Evolutionary conservation across 2,888 invertebrate genomes (phyloP).

Genomic region (Trachelus stipa): DNA sequence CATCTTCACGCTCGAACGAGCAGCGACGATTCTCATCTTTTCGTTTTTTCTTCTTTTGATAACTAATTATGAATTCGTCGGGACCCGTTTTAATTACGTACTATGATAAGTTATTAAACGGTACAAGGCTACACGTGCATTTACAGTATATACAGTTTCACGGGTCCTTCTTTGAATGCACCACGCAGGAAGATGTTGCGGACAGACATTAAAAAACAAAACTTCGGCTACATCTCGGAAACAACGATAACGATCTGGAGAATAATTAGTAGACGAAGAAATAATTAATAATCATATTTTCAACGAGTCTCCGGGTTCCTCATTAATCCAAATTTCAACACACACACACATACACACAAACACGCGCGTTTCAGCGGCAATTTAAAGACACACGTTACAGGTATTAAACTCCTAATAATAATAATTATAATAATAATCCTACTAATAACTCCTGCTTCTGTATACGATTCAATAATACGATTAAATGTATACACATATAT

Average conservation of each 20-base stretch:
- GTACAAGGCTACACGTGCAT: slow-evolving; percentile 43
- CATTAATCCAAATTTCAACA: not conserved
- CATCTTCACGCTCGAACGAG: not conserved
- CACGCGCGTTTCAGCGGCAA: not conserved
- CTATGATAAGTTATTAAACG: not conserved
- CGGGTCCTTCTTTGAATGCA: slow-evolving; percentile 37
- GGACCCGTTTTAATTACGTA: not conserved
- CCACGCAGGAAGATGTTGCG: not conserved
- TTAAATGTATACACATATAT: slow-evolving; percentile 6
- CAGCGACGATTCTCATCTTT: not conserved
- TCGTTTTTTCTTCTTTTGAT: not conserved
- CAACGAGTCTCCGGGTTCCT: not conserved
- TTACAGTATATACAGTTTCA: slow-evolving; percentile 59
- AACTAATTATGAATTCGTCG: not conserved
- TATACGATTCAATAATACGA: not conserved
- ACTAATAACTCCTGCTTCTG: not conserved
- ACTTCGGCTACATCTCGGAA: not conserved
- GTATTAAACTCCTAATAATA: not conserved
- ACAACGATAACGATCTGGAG: not conserved
- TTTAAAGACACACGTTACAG: not conserved
- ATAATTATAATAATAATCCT: not conserved
- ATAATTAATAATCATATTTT: not conserved
- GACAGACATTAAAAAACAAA: not conserved
- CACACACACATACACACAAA: no score
- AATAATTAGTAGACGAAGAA: not conserved